Evolutionary conservation across 2,888 invertebrate genomes (phyloP).

Genomic region (Mantis religiosa): DNA sequence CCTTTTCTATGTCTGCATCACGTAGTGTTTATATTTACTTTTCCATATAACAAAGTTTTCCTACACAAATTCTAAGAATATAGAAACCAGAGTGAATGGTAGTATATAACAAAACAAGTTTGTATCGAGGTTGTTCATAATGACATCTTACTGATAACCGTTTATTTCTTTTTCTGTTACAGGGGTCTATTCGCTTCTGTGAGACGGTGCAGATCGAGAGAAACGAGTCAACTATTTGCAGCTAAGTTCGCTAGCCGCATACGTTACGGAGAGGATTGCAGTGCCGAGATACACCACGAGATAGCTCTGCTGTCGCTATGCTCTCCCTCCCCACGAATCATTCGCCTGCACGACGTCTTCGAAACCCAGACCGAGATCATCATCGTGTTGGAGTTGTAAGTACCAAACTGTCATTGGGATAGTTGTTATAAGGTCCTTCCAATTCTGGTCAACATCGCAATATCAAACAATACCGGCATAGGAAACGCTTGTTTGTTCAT

Average conservation of each 20-base stretch:
- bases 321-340: constrained; percentile 47
- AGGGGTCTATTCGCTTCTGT: constrained; percentile 57
- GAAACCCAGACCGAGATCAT: constrained; percentile 51
- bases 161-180: constrained; percentile 32
- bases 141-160: too few relatives aligned
- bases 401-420: constrained; percentile 23
- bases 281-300: constrained; percentile 53
- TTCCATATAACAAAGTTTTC: too few relatives aligned
- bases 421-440: background rate
- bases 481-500: background rate
- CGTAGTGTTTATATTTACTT: too few relatives aligned
- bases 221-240: constrained; percentile 48
- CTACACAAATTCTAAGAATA: too few relatives aligned
- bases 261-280: constrained; percentile 51
- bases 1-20: too few relatives aligned
- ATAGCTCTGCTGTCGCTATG: constrained; percentile 51
- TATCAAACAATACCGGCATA: background rate
- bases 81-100: too few relatives aligned
- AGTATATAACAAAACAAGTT: too few relatives aligned
- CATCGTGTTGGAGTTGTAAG: constrained; percentile 56
- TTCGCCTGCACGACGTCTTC: constrained; percentile 53
- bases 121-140: too few relatives aligned
- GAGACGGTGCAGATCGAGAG: constrained; percentile 47
- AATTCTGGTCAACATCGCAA: background rate
- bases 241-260: constrained; percentile 54